Conservation (phyloP, 2,888 invertebrate species). For the Eupithecia abbreviata region DNA sequence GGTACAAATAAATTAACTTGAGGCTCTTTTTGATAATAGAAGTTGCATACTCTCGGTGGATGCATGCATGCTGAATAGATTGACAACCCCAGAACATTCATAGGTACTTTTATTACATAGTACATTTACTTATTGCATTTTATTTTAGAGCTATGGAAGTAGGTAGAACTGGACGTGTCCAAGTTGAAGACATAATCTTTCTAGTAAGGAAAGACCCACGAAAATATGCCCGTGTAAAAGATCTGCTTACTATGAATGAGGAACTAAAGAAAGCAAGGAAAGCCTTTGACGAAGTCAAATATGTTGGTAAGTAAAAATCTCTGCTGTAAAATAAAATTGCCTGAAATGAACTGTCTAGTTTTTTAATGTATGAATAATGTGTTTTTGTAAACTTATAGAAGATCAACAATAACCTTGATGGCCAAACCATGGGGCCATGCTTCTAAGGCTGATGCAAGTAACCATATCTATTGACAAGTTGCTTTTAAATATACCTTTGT, state of each 20-base stretch:
- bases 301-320: slow-evolving; percentile 88
- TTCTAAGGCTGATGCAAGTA: slow-evolving; percentile 82
- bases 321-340: slow-evolving; percentile 13
- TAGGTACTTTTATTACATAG: background rate
- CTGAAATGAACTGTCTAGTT: background rate
- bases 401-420: slow-evolving; percentile 79
- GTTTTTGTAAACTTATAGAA: slow-evolving; percentile 76
- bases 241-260: slow-evolving; percentile 98
- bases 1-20: background rate
- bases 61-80: background rate
- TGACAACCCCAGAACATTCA: background rate
- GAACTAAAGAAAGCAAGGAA: slow-evolving; percentile 99
- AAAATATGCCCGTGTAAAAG: slow-evolving; percentile 98
- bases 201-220: slow-evolving; percentile 97
- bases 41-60: background rate
- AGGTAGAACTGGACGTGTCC: slow-evolving; percentile 97
- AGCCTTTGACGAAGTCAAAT: slow-evolving; percentile 99
- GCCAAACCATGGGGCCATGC: slow-evolving; percentile 68
- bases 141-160: slow-evolving; percentile 95
- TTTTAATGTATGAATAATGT: slow-evolving; percentile 38
- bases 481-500: slow-evolving; percentile 68
- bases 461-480: slow-evolving; percentile 66
- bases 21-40: background rate
- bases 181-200: slow-evolving; percentile 99
- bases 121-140: background rate